A percentile compares a stretch with the other conserved stretches of the same genome.
phyloP scores from a whole-genome alignment of 2,888 invertebrate species.

The Chaitophorus viminalis region DNA sequence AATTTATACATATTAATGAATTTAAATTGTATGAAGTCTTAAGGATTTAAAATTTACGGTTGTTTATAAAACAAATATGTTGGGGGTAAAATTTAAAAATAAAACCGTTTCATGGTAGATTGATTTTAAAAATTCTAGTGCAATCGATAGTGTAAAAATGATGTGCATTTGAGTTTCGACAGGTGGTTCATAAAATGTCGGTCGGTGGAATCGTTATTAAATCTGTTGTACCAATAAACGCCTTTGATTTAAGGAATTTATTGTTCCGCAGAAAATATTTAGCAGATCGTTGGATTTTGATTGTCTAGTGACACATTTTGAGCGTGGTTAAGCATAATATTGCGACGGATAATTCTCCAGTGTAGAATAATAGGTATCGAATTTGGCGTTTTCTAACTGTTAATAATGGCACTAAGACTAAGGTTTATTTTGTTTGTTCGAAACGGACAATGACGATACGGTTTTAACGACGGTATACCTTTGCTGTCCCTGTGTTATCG shows the following conservation, averaged over 20 bases:
- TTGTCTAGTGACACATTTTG: not conserved
- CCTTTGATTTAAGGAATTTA: not conserved
- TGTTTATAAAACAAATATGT: too few species aligned
- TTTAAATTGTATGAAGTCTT: too few species aligned
- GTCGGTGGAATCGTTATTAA: too few species aligned
- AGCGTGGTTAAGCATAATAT: not conserved
- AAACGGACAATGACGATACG: not conserved
- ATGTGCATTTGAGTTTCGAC: too few species aligned
- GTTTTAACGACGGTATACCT: constrained; percentile 16
- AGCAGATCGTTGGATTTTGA: not conserved
- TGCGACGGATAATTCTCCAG: not conserved
- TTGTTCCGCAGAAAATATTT: not conserved
- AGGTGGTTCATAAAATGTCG: too few species aligned
- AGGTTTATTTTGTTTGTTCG: constrained; percentile 6
- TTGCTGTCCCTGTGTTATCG: constrained; percentile 25
- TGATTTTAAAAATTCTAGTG: too few species aligned
- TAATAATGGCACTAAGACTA: not conserved
- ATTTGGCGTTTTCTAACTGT: not conserved
- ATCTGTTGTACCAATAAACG: too few species aligned
- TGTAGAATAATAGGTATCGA: not conserved
- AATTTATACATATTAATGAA: too few species aligned
- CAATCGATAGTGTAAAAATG: too few species aligned
- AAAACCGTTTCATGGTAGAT: too few species aligned
- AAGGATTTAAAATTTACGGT: too few species aligned
- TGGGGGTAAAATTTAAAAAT: too few species aligned